These are phyloP conservation scores for Anniella stebbinsi DNA, from an alignment of 2,797 vertebrate genomes.

Conservation along the genomic window DNA sequence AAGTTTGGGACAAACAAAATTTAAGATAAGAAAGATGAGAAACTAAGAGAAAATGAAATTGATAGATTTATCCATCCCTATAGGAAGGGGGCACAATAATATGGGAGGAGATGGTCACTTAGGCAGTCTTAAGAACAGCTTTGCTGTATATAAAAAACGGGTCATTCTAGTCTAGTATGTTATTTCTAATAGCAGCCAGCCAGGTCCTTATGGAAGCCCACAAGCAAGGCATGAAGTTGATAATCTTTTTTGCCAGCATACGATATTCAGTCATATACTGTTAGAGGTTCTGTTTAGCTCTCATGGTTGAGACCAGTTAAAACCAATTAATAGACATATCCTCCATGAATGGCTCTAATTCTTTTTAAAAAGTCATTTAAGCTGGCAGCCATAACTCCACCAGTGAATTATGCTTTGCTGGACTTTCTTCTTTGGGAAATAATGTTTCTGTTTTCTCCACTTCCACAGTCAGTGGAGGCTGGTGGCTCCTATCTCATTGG, in stretches of 20 bases:
- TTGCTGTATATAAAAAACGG: neutral
- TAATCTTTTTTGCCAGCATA: no score
- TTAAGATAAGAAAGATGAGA: no score
- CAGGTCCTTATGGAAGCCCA: no score
- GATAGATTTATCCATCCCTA: no score
- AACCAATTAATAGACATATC: neutral
- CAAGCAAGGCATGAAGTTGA: neutral
- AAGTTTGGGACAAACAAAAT: no score
- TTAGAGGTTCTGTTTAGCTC: neutral
- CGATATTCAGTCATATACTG: neutral
- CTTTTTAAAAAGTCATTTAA: neutral
- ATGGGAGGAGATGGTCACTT: neutral
- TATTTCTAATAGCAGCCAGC: neutral
- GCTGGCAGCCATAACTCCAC: neutral
- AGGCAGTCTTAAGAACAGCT: neutral
- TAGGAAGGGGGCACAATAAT: neutral
- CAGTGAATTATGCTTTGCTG: no score
- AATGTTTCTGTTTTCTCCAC: neutral
- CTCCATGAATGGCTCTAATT: neutral
- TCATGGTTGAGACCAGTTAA: neutral
- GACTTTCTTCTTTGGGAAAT: neutral
- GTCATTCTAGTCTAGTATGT: neutral
- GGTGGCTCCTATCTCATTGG: no score
- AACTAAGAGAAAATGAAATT: no score
- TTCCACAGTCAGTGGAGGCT: no score